Percentiles rank a stretch among this genome's conserved stretches.
Evolutionary conservation across 2,888 invertebrate species (phyloP).

Genomic region (Prosapia bicincta): DNA sequence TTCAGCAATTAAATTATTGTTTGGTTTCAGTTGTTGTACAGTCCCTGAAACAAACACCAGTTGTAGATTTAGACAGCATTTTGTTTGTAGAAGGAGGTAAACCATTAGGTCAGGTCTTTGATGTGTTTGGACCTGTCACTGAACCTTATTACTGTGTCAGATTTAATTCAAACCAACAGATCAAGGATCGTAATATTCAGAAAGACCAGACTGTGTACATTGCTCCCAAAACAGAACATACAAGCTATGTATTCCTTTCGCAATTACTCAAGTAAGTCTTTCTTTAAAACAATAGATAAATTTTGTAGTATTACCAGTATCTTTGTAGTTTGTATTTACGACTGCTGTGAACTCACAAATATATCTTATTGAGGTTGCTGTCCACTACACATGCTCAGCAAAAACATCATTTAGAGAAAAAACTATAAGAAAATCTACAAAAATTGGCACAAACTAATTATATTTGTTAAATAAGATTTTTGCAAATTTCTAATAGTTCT

Average conservation of each 20-base stretch:
- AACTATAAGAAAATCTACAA: too few relatives aligned
- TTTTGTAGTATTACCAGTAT: background rate
- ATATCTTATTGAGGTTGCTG: too few relatives aligned
- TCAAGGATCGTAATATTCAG: conserved; percentile 60
- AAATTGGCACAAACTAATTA: too few relatives aligned
- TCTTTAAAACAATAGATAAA: too few relatives aligned
- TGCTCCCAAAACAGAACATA: conserved; percentile 74
- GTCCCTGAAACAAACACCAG: conserved; percentile 66
- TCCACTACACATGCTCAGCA: too few relatives aligned
- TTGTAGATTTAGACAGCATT: conserved; percentile 82
- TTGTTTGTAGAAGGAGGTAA: conserved; percentile 79
- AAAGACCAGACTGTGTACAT: conserved; percentile 74
- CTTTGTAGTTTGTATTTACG: too few relatives aligned
- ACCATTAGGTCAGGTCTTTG: conserved; percentile 78
- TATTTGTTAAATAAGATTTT: too few relatives aligned
- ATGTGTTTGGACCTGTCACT: conserved; percentile 85
- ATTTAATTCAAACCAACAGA: conserved; percentile 78
- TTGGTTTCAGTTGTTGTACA: conserved; percentile 66
- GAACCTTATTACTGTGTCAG: conserved; percentile 88
- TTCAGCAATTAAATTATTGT: too few relatives aligned
- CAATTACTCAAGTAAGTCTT: conserved; percentile 64
- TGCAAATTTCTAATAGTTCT: too few relatives aligned
- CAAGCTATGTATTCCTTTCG: conserved; percentile 69
- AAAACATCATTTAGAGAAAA: too few relatives aligned
- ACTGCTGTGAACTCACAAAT: too few relatives aligned